Evolutionary conservation across 2,888 invertebrate species (phyloP), one percentile per base, ranked within the genome.

Genomic region (Zele albiditarsus): DNA sequence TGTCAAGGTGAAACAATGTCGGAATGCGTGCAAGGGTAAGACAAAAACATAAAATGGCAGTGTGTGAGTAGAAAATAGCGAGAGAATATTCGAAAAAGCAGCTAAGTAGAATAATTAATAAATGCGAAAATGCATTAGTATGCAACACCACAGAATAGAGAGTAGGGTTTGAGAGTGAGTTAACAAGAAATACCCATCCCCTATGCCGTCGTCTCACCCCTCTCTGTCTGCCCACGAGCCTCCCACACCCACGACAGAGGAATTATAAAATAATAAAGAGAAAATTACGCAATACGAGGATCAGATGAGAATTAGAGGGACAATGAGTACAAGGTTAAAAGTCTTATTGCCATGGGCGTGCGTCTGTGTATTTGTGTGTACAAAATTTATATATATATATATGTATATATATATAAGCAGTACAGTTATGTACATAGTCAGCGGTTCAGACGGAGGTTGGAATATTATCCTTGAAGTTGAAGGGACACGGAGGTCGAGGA

Each of bases 251-350:
- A 75, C 74, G 79, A 78, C 73, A 77, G 57, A 66, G 74, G 82
- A 85, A 86, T 86, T 86, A 87, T 85, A 85, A 87, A 88, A 87
- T 86, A 87, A 88, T 87, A 85, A 86, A 87, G 87, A 85, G 85
- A 84, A 84, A 87, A 87, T 87, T 85, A 84, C 85, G 85, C 87
- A 86, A 86, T 85, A 83, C 82, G 83, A 84, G 84, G 84, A 85
- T 85, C 84, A 84, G 84, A 86, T 84, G 85, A 83, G 82, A 87
- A 84, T 84, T 84, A 84, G 84, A 85, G 84, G 20, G 83, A 84
- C 84, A 84, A 84, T 83, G 86, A 84, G 83, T 82, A 84, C 80
- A 79, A 69, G 78, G 77, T 77, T 79, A 79, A 82, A 81, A 83
- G 83, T 80, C 74, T 74, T 71, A 53, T 20, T 53, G 77, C 67